Conservation (phyloP, 1,140 invertebrate genomes). For the Rhopalosiphum padi region DNA sequence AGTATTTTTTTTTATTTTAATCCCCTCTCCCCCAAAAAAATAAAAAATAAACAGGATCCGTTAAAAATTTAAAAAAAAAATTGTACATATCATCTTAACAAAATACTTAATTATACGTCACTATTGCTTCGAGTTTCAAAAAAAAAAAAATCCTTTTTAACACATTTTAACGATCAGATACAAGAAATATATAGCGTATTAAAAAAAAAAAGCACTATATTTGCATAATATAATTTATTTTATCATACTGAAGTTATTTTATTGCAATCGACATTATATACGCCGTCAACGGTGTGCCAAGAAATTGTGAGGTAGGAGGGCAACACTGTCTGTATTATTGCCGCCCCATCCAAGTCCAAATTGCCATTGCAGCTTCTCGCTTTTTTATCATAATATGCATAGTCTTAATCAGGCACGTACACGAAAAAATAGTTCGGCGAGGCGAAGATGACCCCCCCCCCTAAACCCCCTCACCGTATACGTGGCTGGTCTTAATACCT, state of each 20-base stretch:
- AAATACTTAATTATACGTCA: background rate
- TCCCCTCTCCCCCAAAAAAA: too few relatives aligned
- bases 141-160: too few relatives aligned
- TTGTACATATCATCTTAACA: background rate
- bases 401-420: background rate
- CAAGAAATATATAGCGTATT: background rate
- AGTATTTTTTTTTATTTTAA: background rate
- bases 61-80: background rate
- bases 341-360: background rate
- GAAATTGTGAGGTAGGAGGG: too few relatives aligned
- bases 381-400: background rate
- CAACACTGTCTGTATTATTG: background rate
- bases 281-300: background rate
- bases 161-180: background rate
- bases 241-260: background rate
- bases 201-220: background rate
- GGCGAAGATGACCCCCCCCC: too few relatives aligned
- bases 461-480: too few relatives aligned
- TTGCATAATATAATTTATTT: background rate
- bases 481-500: too few relatives aligned
- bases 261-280: background rate
- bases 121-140: too few relatives aligned
- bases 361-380: background rate
- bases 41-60: background rate
- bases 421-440: too few relatives aligned